Base-by-base conservation (phyloP, 2,888 invertebrate species). In the Lordiphosa fenestrarum region DNA sequence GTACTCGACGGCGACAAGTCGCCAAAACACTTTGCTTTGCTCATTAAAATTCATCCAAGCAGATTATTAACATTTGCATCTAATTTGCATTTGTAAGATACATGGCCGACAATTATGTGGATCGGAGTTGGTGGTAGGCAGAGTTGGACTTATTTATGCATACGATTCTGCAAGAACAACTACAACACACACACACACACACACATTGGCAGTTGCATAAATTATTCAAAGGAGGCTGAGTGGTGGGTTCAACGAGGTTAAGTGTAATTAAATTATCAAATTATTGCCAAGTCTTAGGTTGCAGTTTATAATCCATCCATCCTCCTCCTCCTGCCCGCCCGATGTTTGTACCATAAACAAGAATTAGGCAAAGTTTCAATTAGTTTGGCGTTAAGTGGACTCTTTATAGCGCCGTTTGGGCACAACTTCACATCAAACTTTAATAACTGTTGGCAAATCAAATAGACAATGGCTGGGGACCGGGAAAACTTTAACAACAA, bases 51-150 rank as follows among this genome's bases (percentile, higher is more conserved):
- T 78, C 78, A 78, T 78, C 83, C 83, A 78, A 83, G 83, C 84
- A 84, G 78, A 78, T 78, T 78, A 78, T 78, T 78, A 78, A 78
- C 78, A 80, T 80, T 80, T 84, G 80, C 80, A 80, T 80, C 76
- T 80, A 84, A 80, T 80, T 80, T 80, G 85, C 80, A 80, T 84
- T 75, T 66, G 77, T 84, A 84, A 80, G 85, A 84, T 84, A 84
- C 84, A 80, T 80, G 81, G 85, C 80, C 78, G 78, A 80, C 78
- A 80, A 84, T 80, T 80, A 80, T 80, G 78, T 68, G 83, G 46
- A 41, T 37, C 52, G 33, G 37, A 55, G 49, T 39, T 15, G 40
- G 44, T 40, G 39, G 63, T 50, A 54, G 57, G 47, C 65, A 51
- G 67, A 69, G 59, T 60, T 47, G 39, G 64, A 81, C 84, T 82